Conservation (phyloP, 2,797 vertebrate genomes). For the Paratrypauchen microcephalus region DNA sequence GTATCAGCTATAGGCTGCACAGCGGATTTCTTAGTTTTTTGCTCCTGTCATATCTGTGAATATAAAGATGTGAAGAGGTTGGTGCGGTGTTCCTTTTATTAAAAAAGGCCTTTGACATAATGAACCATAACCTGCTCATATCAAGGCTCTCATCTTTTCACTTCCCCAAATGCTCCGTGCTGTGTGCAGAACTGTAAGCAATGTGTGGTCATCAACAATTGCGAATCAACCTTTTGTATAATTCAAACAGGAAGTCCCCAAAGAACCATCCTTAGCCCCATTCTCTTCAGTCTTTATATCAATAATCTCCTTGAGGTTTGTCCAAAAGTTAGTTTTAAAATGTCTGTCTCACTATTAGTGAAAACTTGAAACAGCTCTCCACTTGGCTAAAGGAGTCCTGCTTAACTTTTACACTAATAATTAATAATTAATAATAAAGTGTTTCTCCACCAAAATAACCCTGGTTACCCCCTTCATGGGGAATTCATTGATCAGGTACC, state of each 20-base stretch:
- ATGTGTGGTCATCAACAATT: neutral
- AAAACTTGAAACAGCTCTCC: neutral
- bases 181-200: neutral
- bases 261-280: neutral
- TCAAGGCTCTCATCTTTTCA: too few species aligned
- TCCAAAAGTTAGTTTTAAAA: neutral
- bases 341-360: neutral
- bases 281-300: neutral
- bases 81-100: neutral
- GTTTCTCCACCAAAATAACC: neutral
- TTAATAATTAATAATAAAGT: too few species aligned
- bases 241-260: neutral
- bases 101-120: neutral
- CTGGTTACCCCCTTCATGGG: neutral
- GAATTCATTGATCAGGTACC: neutral
- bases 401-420: neutral
- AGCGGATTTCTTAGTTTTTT: neutral
- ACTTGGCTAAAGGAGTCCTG: neutral
- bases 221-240: neutral
- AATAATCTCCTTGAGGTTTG: neutral
- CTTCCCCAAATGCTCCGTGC: neutral
- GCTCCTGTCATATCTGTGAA: neutral
- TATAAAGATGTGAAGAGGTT: conserved; percentile 8
- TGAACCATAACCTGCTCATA: too few species aligned
- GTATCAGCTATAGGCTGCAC: neutral